These are phyloP conservation scores for Sciurus niger DNA, from an alignment of 2,113 vertebrate species.

Conservation along the genomic window DNA sequence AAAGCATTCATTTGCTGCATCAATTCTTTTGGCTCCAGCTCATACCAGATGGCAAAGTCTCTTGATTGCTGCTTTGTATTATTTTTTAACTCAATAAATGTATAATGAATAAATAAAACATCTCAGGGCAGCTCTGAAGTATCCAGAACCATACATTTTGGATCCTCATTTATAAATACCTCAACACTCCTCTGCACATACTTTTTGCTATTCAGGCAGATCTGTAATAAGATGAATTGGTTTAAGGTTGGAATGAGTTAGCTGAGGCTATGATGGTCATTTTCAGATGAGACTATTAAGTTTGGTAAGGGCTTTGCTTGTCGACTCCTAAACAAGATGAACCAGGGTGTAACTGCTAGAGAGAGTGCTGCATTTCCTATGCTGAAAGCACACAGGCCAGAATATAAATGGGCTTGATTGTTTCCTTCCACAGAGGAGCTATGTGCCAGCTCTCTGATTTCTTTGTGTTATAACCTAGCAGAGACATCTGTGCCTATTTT, in stretches of 20 bases:
- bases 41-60: neutral
- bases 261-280: neutral
- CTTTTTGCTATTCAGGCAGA: neutral
- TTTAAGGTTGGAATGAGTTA: neutral
- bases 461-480: constrained; percentile 30
- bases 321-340: constrained; percentile 44
- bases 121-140: neutral
- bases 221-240: neutral
- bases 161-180: neutral
- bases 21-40: neutral
- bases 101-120: constrained; percentile 53
- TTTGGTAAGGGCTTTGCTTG: constrained; percentile 11
- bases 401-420: constrained; percentile 55
- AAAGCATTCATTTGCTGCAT: neutral
- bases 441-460: constrained; percentile 38
- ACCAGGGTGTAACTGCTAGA: neutral
- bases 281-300: neutral
- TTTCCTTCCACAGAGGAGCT: constrained; percentile 63
- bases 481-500: constrained; percentile 74
- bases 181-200: neutral
- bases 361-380: constrained; percentile 17
- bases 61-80: neutral
- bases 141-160: neutral
- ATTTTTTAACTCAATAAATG: constrained; percentile 62
- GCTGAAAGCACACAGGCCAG: constrained; percentile 30